A percentile compares a stretch with the other conserved stretches of the same genome.
phyloP scores from a whole-genome alignment of 2,888 invertebrate species.

The Merodon equestris region DNA sequence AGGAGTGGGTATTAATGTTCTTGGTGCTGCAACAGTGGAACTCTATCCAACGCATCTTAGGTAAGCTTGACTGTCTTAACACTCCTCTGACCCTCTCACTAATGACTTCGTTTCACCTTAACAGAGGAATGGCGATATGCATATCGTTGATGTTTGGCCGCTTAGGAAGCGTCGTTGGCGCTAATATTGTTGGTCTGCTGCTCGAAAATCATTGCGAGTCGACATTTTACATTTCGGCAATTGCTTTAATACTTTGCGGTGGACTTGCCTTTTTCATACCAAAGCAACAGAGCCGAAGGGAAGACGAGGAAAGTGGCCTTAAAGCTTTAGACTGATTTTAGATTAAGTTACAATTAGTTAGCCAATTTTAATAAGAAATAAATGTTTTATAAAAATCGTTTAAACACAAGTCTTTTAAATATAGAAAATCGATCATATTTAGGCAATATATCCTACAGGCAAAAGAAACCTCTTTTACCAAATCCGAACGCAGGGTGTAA shows the following conservation, averaged over 20 bases:
- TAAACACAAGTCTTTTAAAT: too few species aligned
- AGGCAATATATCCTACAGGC: too few species aligned
- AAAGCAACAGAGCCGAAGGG: constrained; percentile 49
- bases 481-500: too few species aligned
- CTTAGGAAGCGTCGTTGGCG: constrained; percentile 79
- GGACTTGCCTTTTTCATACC: constrained; percentile 72
- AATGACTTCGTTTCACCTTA: constrained; percentile 36
- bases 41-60: constrained; percentile 76
- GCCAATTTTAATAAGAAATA: too few species aligned
- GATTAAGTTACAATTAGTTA: constrained; percentile 23
- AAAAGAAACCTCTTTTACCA: too few species aligned
- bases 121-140: constrained; percentile 80
- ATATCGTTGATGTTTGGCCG: constrained; percentile 81
- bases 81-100: background rate
- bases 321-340: constrained; percentile 56
- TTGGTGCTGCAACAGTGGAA: constrained; percentile 75
- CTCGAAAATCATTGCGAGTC: constrained; percentile 79
- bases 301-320: constrained; percentile 36
- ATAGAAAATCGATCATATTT: too few species aligned
- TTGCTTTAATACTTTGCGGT: constrained; percentile 71
- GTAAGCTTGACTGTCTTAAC: constrained; percentile 67
- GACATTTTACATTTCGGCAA: constrained; percentile 75
- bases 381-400: too few species aligned
- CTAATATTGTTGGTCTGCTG: constrained; percentile 79
- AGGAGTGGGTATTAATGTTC: constrained; percentile 73